Percentiles rank a stretch among this genome's conserved stretches.
Conservation (phyloP, 1,140 invertebrate species). For the Tetraneura akinire region DNA sequence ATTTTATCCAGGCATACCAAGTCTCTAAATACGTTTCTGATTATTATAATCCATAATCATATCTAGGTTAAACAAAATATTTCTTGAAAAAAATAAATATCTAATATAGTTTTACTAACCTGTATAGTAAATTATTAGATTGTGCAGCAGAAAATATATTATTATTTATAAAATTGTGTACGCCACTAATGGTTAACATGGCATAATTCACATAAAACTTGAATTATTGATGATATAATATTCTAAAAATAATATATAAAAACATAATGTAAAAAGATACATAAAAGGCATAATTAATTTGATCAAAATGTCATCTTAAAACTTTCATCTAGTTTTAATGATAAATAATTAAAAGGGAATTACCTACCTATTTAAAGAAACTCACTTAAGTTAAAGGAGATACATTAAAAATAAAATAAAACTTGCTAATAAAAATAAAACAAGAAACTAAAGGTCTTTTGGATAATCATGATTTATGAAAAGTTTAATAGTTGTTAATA, state of each 20-base stretch:
- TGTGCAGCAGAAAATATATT: constrained; percentile 17
- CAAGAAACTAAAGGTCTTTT: no score
- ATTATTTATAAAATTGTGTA: constrained; percentile 19
- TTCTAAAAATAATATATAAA: constrained; percentile 23
- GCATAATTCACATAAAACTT: background rate
- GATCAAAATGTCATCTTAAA: background rate
- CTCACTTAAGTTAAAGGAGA: background rate
- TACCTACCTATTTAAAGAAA: background rate
- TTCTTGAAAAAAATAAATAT: background rate
- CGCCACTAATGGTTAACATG: constrained; percentile 25
- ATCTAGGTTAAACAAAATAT: constrained; percentile 34
- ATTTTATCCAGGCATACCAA: no score
- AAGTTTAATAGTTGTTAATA: no score
- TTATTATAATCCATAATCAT: constrained; percentile 29
- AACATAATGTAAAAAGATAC: background rate
- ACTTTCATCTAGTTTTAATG: background rate
- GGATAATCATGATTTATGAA: no score
- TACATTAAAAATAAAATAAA: background rate
- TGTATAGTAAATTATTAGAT: constrained; percentile 34
- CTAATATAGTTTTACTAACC: background rate
- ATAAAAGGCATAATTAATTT: no score
- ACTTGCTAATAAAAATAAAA: background rate
- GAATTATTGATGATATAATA: background rate
- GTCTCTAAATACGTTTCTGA: no score
- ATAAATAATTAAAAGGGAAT: background rate